Evolutionary conservation across 2,888 invertebrate species (phyloP).

Genomic region (Lithophane socia): DNA sequence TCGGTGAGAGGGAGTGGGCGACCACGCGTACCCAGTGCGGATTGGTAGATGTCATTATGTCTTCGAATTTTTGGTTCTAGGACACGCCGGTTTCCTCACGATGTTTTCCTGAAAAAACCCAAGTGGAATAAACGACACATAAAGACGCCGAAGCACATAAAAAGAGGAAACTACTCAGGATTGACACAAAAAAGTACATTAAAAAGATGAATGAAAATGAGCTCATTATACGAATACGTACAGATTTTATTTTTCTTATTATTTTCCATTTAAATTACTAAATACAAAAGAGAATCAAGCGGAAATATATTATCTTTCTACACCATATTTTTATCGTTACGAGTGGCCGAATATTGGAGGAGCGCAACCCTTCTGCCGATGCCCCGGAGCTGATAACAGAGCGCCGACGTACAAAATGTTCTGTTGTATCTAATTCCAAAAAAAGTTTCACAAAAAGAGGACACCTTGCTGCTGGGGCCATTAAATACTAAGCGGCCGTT

Average conservation of each 20-base stretch:
- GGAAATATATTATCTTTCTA: constrained; percentile 65
- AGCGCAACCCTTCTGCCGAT: constrained; percentile 76
- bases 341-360: constrained; percentile 82
- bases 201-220: background rate
- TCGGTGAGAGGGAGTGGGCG: too few relatives aligned
- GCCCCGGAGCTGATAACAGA: constrained; percentile 76
- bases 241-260: background rate
- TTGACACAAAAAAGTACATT: background rate
- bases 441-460: constrained; percentile 71
- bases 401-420: constrained; percentile 86
- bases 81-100: too few relatives aligned
- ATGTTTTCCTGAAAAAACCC: too few relatives aligned
- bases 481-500: constrained; percentile 39
- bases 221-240: background rate
- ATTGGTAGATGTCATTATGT: too few relatives aligned
- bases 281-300: constrained; percentile 60
- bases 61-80: too few relatives aligned
- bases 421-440: constrained; percentile 83
- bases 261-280: constrained; percentile 20
- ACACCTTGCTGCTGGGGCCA: constrained; percentile 76
- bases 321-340: constrained; percentile 74
- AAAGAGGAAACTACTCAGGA: background rate
- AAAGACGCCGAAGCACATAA: background rate
- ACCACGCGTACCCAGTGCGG: too few relatives aligned
- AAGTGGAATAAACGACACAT: background rate